A percentile compares a stretch with the other conserved stretches of the same genome.
Evolutionary conservation across 2,888 invertebrate species (phyloP).

Genomic region (Rhingia rostrata): DNA sequence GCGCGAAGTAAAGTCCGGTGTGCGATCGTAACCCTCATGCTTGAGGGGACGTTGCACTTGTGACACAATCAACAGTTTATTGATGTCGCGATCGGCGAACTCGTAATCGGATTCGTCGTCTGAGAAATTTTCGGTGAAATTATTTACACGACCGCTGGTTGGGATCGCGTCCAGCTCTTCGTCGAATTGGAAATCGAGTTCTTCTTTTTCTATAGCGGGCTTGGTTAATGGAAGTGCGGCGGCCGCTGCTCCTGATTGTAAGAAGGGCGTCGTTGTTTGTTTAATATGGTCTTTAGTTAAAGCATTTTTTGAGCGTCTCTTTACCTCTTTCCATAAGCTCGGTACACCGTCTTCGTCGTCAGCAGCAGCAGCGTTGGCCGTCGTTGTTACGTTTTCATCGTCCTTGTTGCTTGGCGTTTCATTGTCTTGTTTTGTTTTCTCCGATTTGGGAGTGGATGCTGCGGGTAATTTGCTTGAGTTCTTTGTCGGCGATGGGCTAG

Average conservation of each 20-base stretch:
- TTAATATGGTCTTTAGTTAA: conserved; percentile 84
- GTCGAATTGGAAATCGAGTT: conserved; percentile 97
- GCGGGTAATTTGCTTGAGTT: conserved; percentile 36
- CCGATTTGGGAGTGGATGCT: conserved; percentile 61
- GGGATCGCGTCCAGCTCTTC: conserved; percentile 94
- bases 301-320: conserved; percentile 85
- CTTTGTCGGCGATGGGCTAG: conserved; percentile 62
- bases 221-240: conserved; percentile 76
- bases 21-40: conserved; percentile 95
- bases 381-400: conserved; percentile 36
- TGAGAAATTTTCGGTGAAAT: conserved; percentile 90
- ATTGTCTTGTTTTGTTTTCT: conserved; percentile 42
- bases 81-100: conserved; percentile 95
- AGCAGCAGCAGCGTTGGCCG: conserved; percentile 86
- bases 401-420: conserved; percentile 26
- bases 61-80: conserved; percentile 96
- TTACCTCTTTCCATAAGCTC: conserved; percentile 85
- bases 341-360: conserved; percentile 78
- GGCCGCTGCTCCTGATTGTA: conserved; percentile 81
- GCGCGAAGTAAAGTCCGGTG: conserved; percentile 94
- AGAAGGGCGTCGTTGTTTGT: conserved; percentile 75
- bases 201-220: conserved; percentile 86
- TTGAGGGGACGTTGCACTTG: conserved; percentile 89
- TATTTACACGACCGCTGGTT: conserved; percentile 89
- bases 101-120: conserved; percentile 94